Conservation (phyloP, 2,888 invertebrate genomes). For the Empis stercorea region DNA sequence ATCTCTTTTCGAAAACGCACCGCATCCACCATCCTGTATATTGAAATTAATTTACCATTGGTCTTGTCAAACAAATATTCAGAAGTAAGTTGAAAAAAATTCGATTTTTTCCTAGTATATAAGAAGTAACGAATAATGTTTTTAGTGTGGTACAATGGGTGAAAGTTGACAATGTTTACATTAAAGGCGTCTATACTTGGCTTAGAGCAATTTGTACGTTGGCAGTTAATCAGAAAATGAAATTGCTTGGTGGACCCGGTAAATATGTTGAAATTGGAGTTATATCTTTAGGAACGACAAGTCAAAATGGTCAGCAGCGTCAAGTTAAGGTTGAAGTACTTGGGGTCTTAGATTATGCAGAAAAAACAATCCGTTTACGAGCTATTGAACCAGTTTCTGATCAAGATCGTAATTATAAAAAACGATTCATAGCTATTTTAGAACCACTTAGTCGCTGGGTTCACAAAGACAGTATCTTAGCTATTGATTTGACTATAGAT, state of each 20-base stretch:
- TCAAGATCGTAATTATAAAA: conserved; percentile 65
- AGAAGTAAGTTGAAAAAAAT: conserved; percentile 38
- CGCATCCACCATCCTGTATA: conserved; percentile 69
- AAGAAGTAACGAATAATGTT: no score
- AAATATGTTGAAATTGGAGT: conserved; percentile 64
- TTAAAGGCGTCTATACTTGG: conserved; percentile 54
- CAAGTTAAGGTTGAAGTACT: conserved; percentile 80
- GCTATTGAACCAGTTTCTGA: conserved; percentile 74
- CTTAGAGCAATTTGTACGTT: conserved; percentile 66
- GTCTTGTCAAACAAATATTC: conserved; percentile 81
- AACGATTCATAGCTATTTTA: conserved; percentile 68
- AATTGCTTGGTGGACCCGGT: conserved; percentile 56
- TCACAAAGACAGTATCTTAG: conserved; percentile 58
- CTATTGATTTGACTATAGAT: conserved; percentile 76
- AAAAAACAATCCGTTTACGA: conserved; percentile 59
- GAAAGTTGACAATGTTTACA: conserved; percentile 57
- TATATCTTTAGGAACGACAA: conserved; percentile 76
- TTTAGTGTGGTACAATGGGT: conserved; percentile 69
- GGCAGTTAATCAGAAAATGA: conserved; percentile 64
- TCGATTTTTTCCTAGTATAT: no score
- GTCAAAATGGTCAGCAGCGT: conserved; percentile 59
- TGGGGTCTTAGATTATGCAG: conserved; percentile 63
- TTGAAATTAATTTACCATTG: conserved; percentile 81
- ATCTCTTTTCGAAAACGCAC: conserved; percentile 75
- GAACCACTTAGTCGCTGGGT: conserved; percentile 71